phyloP scores from a whole-genome alignment of 2,113 vertebrate genomes.

The Barnardius zonarius region DNA sequence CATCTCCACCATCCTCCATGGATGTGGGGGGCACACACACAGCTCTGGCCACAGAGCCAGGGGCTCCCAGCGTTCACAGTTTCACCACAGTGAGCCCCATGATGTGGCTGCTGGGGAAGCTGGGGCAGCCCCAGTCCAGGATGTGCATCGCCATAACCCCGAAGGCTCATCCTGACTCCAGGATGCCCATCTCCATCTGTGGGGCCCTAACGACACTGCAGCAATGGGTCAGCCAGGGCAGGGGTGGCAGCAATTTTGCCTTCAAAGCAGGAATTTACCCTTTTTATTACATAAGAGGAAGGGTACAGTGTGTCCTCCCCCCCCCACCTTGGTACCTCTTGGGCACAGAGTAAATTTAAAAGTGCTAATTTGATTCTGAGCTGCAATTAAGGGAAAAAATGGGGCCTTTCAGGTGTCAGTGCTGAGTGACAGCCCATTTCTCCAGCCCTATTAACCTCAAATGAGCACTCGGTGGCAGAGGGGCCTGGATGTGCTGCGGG shows the following conservation, averaged over 20 bases:
- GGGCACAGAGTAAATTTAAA: slow-evolving; percentile 45
- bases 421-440: not conserved
- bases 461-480: not conserved
- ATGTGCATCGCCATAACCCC: too few species aligned
- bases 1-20: rapidly evolving
- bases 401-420: not conserved
- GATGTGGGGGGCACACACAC: rapidly evolving
- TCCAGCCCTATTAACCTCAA: slow-evolving; percentile 24
- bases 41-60: not conserved
- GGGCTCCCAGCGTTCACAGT: too few species aligned
- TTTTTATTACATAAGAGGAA: not conserved
- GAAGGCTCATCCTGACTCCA: not conserved
- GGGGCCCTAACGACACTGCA: rapidly evolving
- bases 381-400: slow-evolving; percentile 48
- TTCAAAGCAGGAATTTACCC: not conserved
- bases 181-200: too few species aligned
- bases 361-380: slow-evolving; percentile 43
- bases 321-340: not conserved
- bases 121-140: not conserved
- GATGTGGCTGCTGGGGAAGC: not conserved
- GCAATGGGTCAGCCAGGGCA: not conserved
- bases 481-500: not conserved
- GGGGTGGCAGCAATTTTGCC: not conserved
- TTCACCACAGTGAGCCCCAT: not conserved
- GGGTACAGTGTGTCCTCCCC: not conserved